A percentile compares a stretch with the other conserved stretches of the same genome.
phyloP scores from a whole-genome alignment of 1,140 invertebrate genomes.

The Eupeodes corollae region DNA sequence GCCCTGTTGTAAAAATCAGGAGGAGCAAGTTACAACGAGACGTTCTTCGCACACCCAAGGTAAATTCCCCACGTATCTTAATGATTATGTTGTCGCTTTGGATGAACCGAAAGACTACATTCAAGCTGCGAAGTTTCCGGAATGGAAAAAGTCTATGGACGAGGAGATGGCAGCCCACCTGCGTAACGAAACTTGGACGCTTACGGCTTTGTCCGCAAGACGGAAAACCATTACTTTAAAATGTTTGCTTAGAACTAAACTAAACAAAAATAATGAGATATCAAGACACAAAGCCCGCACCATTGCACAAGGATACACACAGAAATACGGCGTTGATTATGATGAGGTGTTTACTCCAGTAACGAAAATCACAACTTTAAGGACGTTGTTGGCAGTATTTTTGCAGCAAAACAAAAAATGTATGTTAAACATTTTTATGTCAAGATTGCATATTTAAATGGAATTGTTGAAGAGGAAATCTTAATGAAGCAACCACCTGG shows the following conservation, averaged over 20 bases:
- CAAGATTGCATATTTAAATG: slow-evolving; percentile 36
- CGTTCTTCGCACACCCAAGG: too few relatives aligned
- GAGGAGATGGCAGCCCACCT: neutral
- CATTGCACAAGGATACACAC: slow-evolving; percentile 29
- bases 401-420: slow-evolving; percentile 3
- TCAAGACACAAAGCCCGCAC: slow-evolving; percentile 11
- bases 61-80: too few relatives aligned
- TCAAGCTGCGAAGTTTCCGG: too few relatives aligned
- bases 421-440: slow-evolving; percentile 22
- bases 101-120: too few relatives aligned
- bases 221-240: slow-evolving; percentile 11
- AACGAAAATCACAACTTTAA: slow-evolving; percentile 14
- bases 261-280: neutral
- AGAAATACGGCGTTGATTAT: neutral
- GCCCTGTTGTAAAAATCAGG: too few relatives aligned
- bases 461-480: slow-evolving; percentile 31
- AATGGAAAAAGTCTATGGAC: too few relatives aligned
- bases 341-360: slow-evolving; percentile 1
- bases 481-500: slow-evolving; percentile 22
- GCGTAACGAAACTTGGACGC: slow-evolving; percentile 6
- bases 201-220: slow-evolving; percentile 7
- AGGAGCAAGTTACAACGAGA: too few relatives aligned
- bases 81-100: too few relatives aligned
- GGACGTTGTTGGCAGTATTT: slow-evolving; percentile 14
- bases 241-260: slow-evolving; percentile 14